Conservation (phyloP, 2,888 invertebrate species). For the Schizaphis graminum region DNA sequence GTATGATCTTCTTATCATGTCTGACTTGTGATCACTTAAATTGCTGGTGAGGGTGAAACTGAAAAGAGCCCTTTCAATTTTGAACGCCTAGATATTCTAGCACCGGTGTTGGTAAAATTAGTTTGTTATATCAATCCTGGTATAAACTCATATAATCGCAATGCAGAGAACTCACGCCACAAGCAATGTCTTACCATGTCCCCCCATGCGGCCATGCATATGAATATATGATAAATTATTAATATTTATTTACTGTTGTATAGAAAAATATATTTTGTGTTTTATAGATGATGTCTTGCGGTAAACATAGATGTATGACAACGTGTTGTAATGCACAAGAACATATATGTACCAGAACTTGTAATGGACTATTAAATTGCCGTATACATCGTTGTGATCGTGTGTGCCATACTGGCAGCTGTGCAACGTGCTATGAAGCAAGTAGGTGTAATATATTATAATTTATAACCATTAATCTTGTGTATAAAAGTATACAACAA, state of each 20-base stretch:
- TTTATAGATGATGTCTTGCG: constrained; percentile 81
- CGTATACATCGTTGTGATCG: constrained; percentile 90
- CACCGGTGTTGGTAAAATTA: no score
- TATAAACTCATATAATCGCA: no score
- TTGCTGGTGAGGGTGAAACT: no score
- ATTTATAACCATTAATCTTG: neutral
- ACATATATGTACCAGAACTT: constrained; percentile 87
- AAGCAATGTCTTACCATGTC: no score
- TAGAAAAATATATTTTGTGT: constrained; percentile 64
- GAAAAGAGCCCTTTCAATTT: no score
- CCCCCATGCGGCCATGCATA: no score
- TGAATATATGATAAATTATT: neutral
- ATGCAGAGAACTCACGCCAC: no score
- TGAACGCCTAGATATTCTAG: no score
- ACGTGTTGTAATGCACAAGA: constrained; percentile 89
- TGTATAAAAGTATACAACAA: neutral
- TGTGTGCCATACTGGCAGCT: constrained; percentile 90
- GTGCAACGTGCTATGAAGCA: constrained; percentile 82
- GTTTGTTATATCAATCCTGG: no score
- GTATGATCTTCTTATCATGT: neutral
- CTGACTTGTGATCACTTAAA: no score
- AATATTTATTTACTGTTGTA: neutral
- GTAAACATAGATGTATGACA: constrained; percentile 91
- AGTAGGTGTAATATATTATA: constrained; percentile 73
- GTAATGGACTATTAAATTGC: constrained; percentile 86